A percentile compares a stretch with the other conserved stretches of the same genome.
These are phyloP conservation scores for Diadema setosum DNA, from an alignment of 35 echinoderm and acorn worm genomes.

Conservation along the genomic window DNA sequence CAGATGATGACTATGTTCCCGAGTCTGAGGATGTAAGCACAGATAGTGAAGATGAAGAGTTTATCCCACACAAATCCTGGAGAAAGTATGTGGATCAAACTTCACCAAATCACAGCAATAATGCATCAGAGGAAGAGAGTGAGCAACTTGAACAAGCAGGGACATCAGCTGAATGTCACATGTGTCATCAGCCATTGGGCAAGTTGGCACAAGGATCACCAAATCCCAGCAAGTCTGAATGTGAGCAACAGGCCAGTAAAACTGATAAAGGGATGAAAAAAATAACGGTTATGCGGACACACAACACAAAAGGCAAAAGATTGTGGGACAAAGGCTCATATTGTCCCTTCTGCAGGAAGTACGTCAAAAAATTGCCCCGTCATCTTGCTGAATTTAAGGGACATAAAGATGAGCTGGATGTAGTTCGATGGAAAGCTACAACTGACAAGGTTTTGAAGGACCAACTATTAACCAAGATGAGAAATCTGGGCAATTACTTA, in stretches of 20 bases:
- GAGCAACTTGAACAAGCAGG: not conserved
- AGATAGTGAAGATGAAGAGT: not conserved
- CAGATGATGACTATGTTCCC: not conserved
- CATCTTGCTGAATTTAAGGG: conserved; percentile 66
- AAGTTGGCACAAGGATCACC: not conserved
- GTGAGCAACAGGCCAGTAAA: not conserved
- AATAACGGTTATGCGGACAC: conserved; percentile 13
- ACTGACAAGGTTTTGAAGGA: conserved; percentile 46
- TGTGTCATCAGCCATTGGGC: not conserved
- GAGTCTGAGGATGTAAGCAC: not conserved
- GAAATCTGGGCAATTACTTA: conserved; percentile 65
- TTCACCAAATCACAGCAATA: not conserved
- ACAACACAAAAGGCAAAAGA: conserved; percentile 30
- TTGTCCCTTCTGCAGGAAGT: conserved; percentile 50
- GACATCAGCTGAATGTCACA: conserved; percentile 10
- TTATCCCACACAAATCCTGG: not conserved
- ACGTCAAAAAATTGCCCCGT: conserved; percentile 35
- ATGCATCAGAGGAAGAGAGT: not conserved
- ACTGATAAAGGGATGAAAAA: conserved; percentile 11
- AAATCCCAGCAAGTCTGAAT: not conserved
- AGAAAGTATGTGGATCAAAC: not conserved
- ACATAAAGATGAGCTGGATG: conserved; percentile 53
- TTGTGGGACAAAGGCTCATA: conserved; percentile 52
- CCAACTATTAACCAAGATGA: conserved; percentile 58
- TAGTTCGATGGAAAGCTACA: conserved; percentile 53